These are phyloP conservation scores for Fopius arisanus DNA, from an alignment of 1,140 invertebrate genomes.

Conservation along the genomic window DNA sequence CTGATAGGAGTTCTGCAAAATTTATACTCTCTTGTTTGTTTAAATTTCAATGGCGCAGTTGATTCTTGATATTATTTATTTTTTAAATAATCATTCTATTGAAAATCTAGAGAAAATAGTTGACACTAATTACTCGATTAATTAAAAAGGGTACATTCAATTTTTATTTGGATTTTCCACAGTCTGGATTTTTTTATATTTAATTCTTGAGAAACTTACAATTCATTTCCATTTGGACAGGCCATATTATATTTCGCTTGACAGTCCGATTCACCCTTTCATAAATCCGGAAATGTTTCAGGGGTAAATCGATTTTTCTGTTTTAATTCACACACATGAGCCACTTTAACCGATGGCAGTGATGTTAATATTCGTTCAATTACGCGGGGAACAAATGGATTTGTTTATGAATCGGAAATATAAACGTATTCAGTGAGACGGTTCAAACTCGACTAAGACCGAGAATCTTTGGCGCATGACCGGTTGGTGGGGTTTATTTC, in stretches of 20 bases:
- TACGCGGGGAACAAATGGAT: neutral
- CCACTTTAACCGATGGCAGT: neutral
- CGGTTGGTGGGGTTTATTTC: neutral
- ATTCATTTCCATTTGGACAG: constrained; percentile 47
- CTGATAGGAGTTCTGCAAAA: too few relatives aligned
- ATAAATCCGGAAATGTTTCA: neutral
- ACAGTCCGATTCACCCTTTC: neutral
- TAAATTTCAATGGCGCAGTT: too few relatives aligned
- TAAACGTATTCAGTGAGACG: neutral
- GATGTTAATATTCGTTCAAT: neutral
- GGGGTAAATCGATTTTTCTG: too few relatives aligned
- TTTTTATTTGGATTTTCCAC: too few relatives aligned
- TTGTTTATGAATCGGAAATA: neutral
- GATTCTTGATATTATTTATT: too few relatives aligned
- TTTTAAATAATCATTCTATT: too few relatives aligned
- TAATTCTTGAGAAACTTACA: constrained; percentile 38
- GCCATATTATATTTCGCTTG: constrained; percentile 37
- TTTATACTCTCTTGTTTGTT: too few relatives aligned
- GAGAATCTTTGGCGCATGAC: neutral
- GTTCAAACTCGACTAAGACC: neutral
- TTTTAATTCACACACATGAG: too few relatives aligned
- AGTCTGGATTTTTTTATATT: too few relatives aligned
- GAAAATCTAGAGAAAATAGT: too few relatives aligned
- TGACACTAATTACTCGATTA: too few relatives aligned
- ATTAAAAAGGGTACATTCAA: too few relatives aligned